Evolutionary conservation across 1,140 invertebrate species (phyloP).

Genomic region (Drosophila chauvacae): DNA sequence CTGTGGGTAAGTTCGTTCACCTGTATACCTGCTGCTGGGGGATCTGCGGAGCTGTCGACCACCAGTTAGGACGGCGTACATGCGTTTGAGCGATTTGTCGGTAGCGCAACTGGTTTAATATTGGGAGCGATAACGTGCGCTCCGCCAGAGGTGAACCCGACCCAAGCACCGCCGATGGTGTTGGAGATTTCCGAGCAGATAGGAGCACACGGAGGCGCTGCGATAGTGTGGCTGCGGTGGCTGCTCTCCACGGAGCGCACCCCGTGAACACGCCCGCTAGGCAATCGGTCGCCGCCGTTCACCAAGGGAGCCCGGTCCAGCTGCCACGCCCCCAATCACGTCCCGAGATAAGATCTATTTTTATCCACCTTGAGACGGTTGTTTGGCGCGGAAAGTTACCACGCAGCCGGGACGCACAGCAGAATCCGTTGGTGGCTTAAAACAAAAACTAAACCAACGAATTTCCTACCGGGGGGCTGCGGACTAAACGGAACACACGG

Average conservation of each 20-base stretch:
- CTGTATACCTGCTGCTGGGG: slow-evolving; percentile 4
- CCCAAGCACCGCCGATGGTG: slow-evolving; percentile 45
- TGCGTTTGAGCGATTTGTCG: slow-evolving; percentile 55
- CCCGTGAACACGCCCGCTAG: slow-evolving; percentile 31
- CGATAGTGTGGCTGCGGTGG: slow-evolving; percentile 15
- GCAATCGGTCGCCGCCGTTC: slow-evolving; percentile 17
- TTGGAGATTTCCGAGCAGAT: slow-evolving; percentile 64
- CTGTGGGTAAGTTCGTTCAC: neutral
- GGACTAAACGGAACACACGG: slow-evolving; percentile 26
- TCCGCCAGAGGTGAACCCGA: slow-evolving; percentile 68
- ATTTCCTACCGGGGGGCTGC: slow-evolving; percentile 63
- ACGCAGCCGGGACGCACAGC: neutral
- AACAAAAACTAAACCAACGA: neutral
- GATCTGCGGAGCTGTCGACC: slow-evolving; percentile 33
- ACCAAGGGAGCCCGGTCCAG: neutral
- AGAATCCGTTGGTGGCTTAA: neutral
- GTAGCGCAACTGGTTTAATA: slow-evolving; percentile 75
- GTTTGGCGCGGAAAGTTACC: slow-evolving; percentile 10
- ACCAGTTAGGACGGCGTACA: slow-evolving; percentile 30
- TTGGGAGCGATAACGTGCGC: slow-evolving; percentile 52
- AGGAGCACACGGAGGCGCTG: slow-evolving; percentile 17
- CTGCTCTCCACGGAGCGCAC: neutral
- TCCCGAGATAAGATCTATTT: slow-evolving; percentile 3
- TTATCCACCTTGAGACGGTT: neutral
- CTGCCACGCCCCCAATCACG: neutral